Evolutionary conservation across 92 coral and sea anemone species (phyloP), one percentile per base, ranked within the genome.

Genomic region (Diadumene lineata): DNA sequence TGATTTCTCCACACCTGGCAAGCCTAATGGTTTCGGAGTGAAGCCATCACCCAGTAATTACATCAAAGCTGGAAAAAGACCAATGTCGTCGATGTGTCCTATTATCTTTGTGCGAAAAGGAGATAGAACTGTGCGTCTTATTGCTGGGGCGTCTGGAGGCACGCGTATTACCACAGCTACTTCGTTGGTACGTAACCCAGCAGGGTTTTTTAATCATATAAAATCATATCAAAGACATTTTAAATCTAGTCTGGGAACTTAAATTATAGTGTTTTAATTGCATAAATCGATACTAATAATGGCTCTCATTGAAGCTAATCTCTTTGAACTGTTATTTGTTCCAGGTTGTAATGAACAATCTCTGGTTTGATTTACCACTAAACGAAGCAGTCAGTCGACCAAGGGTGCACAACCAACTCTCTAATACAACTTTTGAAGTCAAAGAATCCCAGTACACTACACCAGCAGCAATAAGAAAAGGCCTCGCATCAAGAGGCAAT

Each of bases 61-160:
- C 76, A 92, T 94, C 71, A 75, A 56, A 60, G 90, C 97, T 16
- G 93, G 98, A 51, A 94, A 92, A 73, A 86, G 98, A 22, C 96
- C 98, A 16, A 88, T 88, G 84, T 94, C 98, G 28, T 94, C 98
- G 1, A 94, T 94, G 26, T 77, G 87, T 61, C 98, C 98, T 31
- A 87, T 86, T 19, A 91, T 94, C 38, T 83, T 94, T 50, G 88
- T 93, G 0, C 57, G 70, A 8, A 69, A 53, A 27, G 56, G 1
- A 7, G 77, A 79, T 72, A 84, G 84, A 43, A 77, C 67, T 46
- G 98, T 94, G 48, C 79, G 81, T 57, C 69, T 94, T 70, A 86
- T 89, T 11, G 93, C 94, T 1, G 98, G 98, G 56, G 98, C 98
- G 56, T 88, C 98, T 51, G 98, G 98, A 25, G 98, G 98, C 10